A percentile compares a stretch with the other conserved stretches of the same genome.
Evolutionary conservation across 1,140 invertebrate genomes (phyloP).

Genomic region (Achroia grisella): DNA sequence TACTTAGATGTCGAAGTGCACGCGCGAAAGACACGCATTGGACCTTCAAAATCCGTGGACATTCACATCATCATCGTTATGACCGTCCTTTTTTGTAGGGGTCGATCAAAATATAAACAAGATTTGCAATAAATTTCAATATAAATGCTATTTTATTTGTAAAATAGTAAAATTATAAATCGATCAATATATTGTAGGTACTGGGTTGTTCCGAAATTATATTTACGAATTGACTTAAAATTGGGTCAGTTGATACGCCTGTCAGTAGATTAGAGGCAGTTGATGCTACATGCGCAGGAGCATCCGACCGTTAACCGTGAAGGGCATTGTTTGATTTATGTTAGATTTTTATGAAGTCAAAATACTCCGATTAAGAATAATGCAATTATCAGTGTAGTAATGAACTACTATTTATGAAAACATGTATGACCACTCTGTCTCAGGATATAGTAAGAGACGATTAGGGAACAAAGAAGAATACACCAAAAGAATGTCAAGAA

Average conservation of each 20-base stretch:
- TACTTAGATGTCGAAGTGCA: conserved; percentile 68
- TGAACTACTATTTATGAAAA: no score
- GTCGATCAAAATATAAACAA: not conserved
- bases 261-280: conserved; percentile 19
- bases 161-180: not conserved
- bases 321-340: conserved; percentile 9
- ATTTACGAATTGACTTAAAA: conserved; percentile 4
- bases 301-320: conserved; percentile 19
- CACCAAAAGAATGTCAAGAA: no score
- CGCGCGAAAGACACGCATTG: conserved; percentile 32
- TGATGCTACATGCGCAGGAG: conserved; percentile 5
- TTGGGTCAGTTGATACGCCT: conserved; percentile 19
- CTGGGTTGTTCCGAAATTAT: conserved; percentile 3
- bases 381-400: no score
- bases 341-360: not conserved
- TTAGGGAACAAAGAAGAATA: no score
- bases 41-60: conserved; percentile 45
- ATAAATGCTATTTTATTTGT: not conserved
- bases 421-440: no score
- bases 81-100: not conserved
- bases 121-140: not conserved
- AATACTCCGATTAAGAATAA: no score
- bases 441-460: no score
- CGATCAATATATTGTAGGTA: not conserved
- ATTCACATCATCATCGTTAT: conserved; percentile 7